These are phyloP conservation scores for Quiscalus mexicanus DNA, from an alignment of 2,113 vertebrate species.

Conservation along the genomic window DNA sequence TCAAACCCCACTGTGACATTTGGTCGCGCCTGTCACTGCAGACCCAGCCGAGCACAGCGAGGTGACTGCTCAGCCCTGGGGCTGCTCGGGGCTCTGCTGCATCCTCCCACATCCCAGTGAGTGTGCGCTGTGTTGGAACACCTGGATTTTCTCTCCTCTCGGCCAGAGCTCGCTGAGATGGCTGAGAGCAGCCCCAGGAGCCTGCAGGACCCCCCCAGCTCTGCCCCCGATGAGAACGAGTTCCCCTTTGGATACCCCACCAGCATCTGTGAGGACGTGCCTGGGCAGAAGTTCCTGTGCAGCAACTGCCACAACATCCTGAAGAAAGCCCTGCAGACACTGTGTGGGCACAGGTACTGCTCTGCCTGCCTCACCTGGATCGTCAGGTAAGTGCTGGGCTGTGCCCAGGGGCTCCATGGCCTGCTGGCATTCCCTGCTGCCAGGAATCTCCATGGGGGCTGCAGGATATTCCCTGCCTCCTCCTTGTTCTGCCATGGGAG, in stretches of 20 bases:
- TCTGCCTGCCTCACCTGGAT: conserved; percentile 77
- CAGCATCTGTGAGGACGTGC: conserved; percentile 69
- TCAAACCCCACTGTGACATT: conserved; percentile 64
- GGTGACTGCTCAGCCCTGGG: not conserved
- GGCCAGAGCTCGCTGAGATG: conserved; percentile 47
- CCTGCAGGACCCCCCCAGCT: not conserved
- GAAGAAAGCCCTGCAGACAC: conserved; percentile 72
- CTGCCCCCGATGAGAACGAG: conserved; percentile 78
- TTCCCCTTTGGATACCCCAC: conserved; percentile 80
- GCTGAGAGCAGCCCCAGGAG: conserved; percentile 32
- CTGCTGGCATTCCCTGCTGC: accelerated
- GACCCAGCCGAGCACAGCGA: not conserved
- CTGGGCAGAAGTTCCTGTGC: conserved; percentile 74
- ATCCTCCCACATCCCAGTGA: not conserved
- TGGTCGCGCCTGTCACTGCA: conserved; percentile 7
- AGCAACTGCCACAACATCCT: conserved; percentile 76
- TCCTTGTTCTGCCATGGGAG: not conserved
- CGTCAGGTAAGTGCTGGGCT: conserved; percentile 68
- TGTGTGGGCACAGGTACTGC: conserved; percentile 78
- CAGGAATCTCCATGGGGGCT: not conserved
- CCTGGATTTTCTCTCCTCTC: not conserved
- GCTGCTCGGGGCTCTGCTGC: not conserved
- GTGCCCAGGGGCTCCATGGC: not conserved
- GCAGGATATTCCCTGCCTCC: not conserved
- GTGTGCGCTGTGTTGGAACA: not conserved